Evolutionary conservation across 2,888 invertebrate species (phyloP), one percentile per base, ranked within the genome.

Genomic region (Gymnosoma rotundatum): DNA sequence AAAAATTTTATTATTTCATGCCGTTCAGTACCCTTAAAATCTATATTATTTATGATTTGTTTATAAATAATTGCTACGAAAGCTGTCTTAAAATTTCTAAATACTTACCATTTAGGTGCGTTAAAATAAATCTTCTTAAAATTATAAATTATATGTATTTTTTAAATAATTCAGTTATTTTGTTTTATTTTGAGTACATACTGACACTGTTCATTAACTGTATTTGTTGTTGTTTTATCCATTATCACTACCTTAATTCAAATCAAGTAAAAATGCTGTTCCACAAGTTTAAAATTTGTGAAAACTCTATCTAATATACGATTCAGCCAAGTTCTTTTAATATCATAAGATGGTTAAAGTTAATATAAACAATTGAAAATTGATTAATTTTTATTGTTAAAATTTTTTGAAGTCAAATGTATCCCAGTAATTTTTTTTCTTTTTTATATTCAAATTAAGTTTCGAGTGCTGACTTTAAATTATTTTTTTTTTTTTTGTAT

Each of bases 141-240:
- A 16, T 50, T 36, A 14, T 38, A 16, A 60, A 38, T 60, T 2
- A 38, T 14, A 52, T 66, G 36, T 52, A 20, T 56, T 21, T 63
- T 67, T 74, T 48, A 70, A 52, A 16, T 82, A 82, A 78, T 82
- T 79, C 78, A 70, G 69, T 72, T 52, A 50, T 60, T 78, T 25
- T 60, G 21, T 70, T 82, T 79, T 78, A 67, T 83, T 83, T 85
- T 60, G 56, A 73, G 25, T 85, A 72, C 66, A 72, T 76, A 72
- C 45, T 74, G 70, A 66, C 61, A 82, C 56, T 82, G 25, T 70
- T 82, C 54, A 63, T 85, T 67, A 63, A 63, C 36, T 70, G n/a
- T 72, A 38, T 79, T 81, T 21, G 18, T 18, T 64, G 8, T 58
- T 38, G 9, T n/a, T 54, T 61, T 52, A 48, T 61, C 38, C 18